phyloP scores from a whole-genome alignment of 2,113 vertebrate genomes.

The Myrmecophaga tridactyla region DNA sequence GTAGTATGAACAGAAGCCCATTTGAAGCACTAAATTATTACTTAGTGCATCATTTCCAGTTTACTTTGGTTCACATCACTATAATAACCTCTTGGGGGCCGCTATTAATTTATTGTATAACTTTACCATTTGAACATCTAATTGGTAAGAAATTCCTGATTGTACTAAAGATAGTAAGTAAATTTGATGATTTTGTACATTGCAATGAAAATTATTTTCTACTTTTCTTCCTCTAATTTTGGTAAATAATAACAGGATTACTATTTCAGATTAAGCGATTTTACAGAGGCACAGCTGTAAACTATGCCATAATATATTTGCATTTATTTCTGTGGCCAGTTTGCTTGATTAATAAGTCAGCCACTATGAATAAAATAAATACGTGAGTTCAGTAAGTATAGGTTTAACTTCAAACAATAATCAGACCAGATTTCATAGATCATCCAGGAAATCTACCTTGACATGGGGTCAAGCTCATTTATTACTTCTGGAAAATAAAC shows the following conservation, averaged over 20 bases:
- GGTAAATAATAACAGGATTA: neutral
- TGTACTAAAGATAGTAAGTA: neutral
- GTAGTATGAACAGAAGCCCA: neutral
- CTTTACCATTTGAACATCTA: neutral
- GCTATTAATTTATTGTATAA: neutral
- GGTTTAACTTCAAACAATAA: neutral
- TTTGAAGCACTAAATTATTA: slow-evolving; percentile 13
- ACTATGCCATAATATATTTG: neutral
- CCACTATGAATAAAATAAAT: neutral
- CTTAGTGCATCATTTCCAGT: neutral
- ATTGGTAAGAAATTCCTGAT: slow-evolving; percentile 8
- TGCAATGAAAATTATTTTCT: neutral
- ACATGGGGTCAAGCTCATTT: neutral
- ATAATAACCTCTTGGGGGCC: neutral
- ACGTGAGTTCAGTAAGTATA: neutral
- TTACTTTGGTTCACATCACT: neutral
- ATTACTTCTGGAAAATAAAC: neutral
- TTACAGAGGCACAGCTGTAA: neutral
- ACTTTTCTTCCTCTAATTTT: neutral
- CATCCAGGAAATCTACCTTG: neutral
- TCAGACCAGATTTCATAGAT: neutral
- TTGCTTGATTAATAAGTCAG: neutral
- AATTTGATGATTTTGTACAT: neutral
- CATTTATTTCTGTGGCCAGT: neutral
- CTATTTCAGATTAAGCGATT: neutral